Evolutionary conservation across 2,888 invertebrate genomes (phyloP).

Genomic region (Rotaria magnacalcarata): DNA sequence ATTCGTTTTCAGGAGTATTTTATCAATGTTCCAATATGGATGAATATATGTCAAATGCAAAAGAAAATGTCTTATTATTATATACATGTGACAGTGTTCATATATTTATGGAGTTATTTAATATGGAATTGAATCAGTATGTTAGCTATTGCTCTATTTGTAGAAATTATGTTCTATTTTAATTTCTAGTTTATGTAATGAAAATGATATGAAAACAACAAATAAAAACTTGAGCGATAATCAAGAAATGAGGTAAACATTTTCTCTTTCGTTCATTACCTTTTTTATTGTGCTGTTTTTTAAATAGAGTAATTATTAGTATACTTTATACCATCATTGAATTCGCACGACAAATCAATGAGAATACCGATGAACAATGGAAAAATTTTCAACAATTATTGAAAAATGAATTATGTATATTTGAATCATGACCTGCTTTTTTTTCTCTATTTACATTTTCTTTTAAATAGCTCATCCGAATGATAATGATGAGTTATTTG

Average conservation of each 20-base stretch:
- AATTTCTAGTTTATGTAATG: background rate
- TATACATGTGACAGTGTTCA: conserved; percentile 83
- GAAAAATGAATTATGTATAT: conserved; percentile 48
- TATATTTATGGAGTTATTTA: conserved; percentile 82
- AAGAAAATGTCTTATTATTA: conserved; percentile 77
- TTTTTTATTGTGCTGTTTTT: background rate
- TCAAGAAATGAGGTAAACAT: conserved; percentile 18
- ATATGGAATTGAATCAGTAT: conserved; percentile 80
- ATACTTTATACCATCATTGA: conserved; percentile 91
- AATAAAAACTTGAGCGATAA: conserved; percentile 20
- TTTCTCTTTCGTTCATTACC: background rate
- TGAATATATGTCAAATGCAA: conserved; percentile 78
- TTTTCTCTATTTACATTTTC: background rate
- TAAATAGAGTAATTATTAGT: conserved; percentile 71
- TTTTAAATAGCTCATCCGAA: conserved; percentile 1
- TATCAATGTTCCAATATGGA: conserved; percentile 82
- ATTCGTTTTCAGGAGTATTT: conserved; percentile 53
- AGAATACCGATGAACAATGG: conserved; percentile 53
- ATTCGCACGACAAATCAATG: conserved; percentile 68
- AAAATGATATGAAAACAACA: background rate
- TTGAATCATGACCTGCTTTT: conserved; percentile 46
- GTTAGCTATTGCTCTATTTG: background rate
- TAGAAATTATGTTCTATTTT: background rate
- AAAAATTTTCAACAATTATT: conserved; percentile 15
- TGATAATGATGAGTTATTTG: conserved; percentile 29